Evolutionary conservation across 2,888 invertebrate species (phyloP), one percentile per base, ranked within the genome.

Genomic region (Odontocolon sp.): DNA sequence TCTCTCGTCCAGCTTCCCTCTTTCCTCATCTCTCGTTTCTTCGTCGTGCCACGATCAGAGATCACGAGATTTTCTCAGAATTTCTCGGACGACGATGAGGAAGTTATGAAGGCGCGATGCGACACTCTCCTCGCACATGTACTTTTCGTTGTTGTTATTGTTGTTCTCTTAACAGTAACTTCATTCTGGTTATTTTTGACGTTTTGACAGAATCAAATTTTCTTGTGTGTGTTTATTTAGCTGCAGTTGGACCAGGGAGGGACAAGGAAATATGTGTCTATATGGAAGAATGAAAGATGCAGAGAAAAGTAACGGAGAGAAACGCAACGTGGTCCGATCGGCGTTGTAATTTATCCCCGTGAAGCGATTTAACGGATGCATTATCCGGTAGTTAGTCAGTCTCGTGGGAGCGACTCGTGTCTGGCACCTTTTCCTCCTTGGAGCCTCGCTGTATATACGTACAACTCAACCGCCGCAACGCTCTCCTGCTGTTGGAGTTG

Each of bases 321-420:
- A 31, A n/a, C n/a, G 26, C 36, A 52, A 26, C 64, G 38, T 31
- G 23, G 42, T 54, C 42, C 56, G 63, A 71, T 68, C 56, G 40
- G 56, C 42, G 36, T 6, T 33, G 67, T 77, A 77, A 76, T 76
- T 75, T 76, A 76, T 76, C 47, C 78, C 77, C 78, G 78, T 76
- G 79, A 79, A 72, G 82, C 71, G 79, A 82, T 83, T 83, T 77
- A 80, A 82, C 77, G 78, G 78, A 73, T 64, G 81, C 77, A 80
- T 85, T 85, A 81, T 83, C 81, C 78, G 75, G 61, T 75, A 75
- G 78, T 84, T 84, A 80, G 67, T 72, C 77, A 68, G 72, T 69
- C 68, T 69, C 71, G 72, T 76, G 72, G 67, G 71, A 76, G 70
- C 68, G 61, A 61, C 71, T 76, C 68, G 52, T 59, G 71, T 72